A percentile compares a stretch with the other conserved stretches of the same genome.
These are phyloP conservation scores for Rhizomys pruinosus DNA, from an alignment of 2,113 vertebrate species.

Conservation along the genomic window DNA sequence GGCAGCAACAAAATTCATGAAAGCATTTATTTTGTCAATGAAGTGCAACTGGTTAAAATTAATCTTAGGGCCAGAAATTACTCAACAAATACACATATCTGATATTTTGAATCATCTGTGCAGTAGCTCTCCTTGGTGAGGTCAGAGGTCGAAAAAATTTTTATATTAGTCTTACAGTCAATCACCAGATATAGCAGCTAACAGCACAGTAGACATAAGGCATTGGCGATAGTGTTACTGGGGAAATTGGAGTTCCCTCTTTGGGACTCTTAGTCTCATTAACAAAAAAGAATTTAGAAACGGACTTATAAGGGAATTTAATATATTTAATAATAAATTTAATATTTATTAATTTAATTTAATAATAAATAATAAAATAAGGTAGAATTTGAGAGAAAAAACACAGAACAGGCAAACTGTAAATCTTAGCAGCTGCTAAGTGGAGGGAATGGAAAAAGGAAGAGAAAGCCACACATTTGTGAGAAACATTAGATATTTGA, in stretches of 20 bases:
- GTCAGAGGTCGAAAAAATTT: constrained; percentile 9
- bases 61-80: not conserved
- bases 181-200: constrained; percentile 25
- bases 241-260: not conserved
- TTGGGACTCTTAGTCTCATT: not conserved
- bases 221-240: not conserved
- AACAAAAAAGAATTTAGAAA: not conserved
- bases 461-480: too few species aligned
- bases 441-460: not conserved
- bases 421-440: not conserved
- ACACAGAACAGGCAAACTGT: not conserved
- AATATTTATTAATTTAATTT: too few species aligned
- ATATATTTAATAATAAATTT: too few species aligned
- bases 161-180: not conserved
- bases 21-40: constrained; percentile 21
- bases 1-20: not conserved
- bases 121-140: not conserved
- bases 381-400: not conserved
- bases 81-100: not conserved
- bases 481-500: too few species aligned
- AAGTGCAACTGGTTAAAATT: constrained; percentile 47
- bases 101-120: constrained; percentile 41
- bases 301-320: not conserved
- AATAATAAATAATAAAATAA: too few species aligned
- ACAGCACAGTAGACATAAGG: constrained; percentile 3